Evolutionary conservation across 2,797 vertebrate species (phyloP).

Genomic region (Catharus ustulatus): DNA sequence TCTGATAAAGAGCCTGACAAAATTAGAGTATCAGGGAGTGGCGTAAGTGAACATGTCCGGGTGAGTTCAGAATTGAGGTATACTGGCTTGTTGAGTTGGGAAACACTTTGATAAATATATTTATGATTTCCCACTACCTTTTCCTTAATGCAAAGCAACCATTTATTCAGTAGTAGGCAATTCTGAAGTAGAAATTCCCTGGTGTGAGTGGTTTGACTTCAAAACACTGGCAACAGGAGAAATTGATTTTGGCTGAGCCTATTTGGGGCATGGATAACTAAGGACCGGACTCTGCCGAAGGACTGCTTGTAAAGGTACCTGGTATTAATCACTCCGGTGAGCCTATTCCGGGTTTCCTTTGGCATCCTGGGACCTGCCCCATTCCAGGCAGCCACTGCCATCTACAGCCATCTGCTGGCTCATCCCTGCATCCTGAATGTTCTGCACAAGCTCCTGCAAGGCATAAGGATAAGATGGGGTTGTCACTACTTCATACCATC

Average conservation of each 20-base stretch:
- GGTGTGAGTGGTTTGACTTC: neutral
- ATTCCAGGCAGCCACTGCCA: neutral
- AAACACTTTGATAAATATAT: neutral
- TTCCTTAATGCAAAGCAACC: neutral
- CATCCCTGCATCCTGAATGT: neutral
- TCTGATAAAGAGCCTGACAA: neutral
- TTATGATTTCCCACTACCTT: neutral
- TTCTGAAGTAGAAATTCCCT: neutral
- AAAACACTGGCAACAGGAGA: neutral
- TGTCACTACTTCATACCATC: neutral
- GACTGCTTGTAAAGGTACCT: neutral
- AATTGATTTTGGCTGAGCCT: neutral
- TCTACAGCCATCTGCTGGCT: conserved; percentile 30
- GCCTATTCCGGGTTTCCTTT: neutral
- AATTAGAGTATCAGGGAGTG: neutral
- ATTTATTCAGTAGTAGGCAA: neutral
- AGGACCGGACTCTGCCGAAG: accelerated
- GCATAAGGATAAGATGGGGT: neutral
- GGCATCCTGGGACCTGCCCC: neutral
- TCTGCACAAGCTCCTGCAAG: neutral
- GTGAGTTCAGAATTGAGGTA: neutral
- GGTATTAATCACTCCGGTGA: neutral
- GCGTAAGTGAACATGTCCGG: neutral
- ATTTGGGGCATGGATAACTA: neutral
- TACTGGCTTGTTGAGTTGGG: neutral